These are phyloP conservation scores for Pelobates fuscus DNA, from an alignment of 2,113 vertebrate genomes.

Conservation along the genomic window DNA sequence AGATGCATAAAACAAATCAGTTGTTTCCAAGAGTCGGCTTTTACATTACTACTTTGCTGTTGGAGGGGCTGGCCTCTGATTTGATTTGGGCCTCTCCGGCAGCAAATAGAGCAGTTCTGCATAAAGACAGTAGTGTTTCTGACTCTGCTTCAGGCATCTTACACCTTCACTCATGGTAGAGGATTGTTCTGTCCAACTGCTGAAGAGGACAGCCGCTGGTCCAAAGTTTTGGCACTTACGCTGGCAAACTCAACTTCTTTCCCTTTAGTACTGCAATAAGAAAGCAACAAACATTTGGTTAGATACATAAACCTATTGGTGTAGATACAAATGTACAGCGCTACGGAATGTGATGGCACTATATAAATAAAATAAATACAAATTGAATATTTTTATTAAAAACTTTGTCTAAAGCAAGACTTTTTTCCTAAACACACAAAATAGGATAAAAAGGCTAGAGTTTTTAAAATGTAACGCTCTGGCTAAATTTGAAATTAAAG, in stretches of 20 bases:
- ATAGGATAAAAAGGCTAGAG: no score
- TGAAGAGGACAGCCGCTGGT: slow-evolving; percentile 76
- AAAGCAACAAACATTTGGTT: slow-evolving; percentile 48
- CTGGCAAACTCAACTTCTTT: slow-evolving; percentile 99
- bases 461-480: no score
- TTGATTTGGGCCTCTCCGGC: slow-evolving; percentile 32
- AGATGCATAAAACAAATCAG: slow-evolving; percentile 95
- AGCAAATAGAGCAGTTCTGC: slow-evolving; percentile 53
- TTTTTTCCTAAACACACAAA: no score
- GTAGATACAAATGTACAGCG: no score
- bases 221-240: slow-evolving; percentile 86
- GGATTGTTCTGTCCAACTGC: slow-evolving; percentile 74
- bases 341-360: no score
- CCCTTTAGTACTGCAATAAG: slow-evolving; percentile 89
- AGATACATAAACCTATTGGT: no score
- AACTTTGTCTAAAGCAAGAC: no score
- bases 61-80: slow-evolving; percentile 55
- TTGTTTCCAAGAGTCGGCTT: slow-evolving; percentile 67
- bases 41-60: slow-evolving; percentile 69
- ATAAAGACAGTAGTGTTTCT: slow-evolving; percentile 73
- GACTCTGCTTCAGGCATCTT: slow-evolving; percentile 91
- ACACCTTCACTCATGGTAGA: slow-evolving; percentile 71
- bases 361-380: no score
- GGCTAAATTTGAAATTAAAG: no score
- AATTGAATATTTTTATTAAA: no score